These are phyloP conservation scores for Maccullochella peelii DNA, from an alignment of 2,113 vertebrate species.

Conservation along the genomic window DNA sequence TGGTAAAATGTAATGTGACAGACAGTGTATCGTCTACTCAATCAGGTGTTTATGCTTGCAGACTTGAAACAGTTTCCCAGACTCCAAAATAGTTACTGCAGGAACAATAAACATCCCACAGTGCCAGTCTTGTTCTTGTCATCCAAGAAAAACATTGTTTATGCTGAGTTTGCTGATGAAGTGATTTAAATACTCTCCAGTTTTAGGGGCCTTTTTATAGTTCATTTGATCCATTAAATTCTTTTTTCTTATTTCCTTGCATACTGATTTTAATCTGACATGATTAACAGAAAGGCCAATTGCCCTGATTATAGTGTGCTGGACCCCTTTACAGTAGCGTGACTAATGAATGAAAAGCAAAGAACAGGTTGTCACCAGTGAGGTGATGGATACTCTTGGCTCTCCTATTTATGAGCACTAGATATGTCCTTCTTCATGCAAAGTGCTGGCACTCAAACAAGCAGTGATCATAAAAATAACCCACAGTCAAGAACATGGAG, in stretches of 20 bases:
- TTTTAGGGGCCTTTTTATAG: slow-evolving; percentile 10
- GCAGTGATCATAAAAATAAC: slow-evolving; percentile 77
- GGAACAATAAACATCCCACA: slow-evolving; percentile 57
- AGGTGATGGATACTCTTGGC: slow-evolving; percentile 66
- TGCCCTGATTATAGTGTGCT: neutral
- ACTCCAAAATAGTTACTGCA: slow-evolving; percentile 52
- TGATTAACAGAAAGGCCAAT: neutral
- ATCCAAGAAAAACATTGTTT: slow-evolving; percentile 47
- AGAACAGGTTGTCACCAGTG: slow-evolving; percentile 64
- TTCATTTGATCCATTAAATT: slow-evolving; percentile 16
- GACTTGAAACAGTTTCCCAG: slow-evolving; percentile 47
- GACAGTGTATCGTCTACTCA: slow-evolving; percentile 11
- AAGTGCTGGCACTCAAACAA: slow-evolving; percentile 67
- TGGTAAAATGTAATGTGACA: slow-evolving; percentile 8
- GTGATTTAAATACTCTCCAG: slow-evolving; percentile 1
- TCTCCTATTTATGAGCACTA: slow-evolving; percentile 54
- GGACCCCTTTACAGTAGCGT: slow-evolving; percentile 16
- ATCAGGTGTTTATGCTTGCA: slow-evolving; percentile 31
- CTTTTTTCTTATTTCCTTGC: neutral
- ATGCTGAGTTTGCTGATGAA: slow-evolving; percentile 20
- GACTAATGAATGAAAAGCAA: slow-evolving; percentile 19
- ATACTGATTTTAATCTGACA: slow-evolving; percentile 21
- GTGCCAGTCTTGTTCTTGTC: slow-evolving; percentile 22
- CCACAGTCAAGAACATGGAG: slow-evolving; percentile 52
- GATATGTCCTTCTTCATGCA: slow-evolving; percentile 60